Evolutionary conservation across 1,140 invertebrate species (phyloP).

Genomic region (Apocrypta bakeri): DNA sequence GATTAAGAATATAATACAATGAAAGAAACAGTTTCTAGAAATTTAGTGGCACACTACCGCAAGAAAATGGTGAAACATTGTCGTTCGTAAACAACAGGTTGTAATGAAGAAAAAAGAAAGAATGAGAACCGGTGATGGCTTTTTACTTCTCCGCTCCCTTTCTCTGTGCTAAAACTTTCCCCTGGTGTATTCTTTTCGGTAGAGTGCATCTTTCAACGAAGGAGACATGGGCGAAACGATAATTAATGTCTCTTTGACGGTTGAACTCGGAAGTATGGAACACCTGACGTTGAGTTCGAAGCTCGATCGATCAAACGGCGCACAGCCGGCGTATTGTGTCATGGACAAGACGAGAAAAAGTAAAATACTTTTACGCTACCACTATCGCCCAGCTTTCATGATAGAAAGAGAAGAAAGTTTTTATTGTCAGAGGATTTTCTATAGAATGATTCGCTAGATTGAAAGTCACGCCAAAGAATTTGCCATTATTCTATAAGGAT

Average conservation of each 20-base stretch:
- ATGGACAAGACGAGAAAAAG: conserved; percentile 33
- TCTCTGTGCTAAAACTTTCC: conserved; percentile 36
- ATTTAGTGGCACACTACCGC: neutral
- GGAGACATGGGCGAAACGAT: conserved; percentile 23
- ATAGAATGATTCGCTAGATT: neutral
- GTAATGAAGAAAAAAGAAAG: neutral
- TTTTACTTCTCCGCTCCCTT: conserved; percentile 6
- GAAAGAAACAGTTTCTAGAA: neutral
- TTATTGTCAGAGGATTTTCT: conserved; percentile 1
- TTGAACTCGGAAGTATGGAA: conserved; percentile 33
- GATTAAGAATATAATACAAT: neutral
- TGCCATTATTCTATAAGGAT: too few species aligned
- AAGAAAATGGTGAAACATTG: conserved; percentile 8
- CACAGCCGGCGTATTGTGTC: conserved; percentile 17
- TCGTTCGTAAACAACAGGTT: neutral
- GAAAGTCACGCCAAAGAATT: neutral
- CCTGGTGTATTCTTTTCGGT: conserved; percentile 34
- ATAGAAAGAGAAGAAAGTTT: conserved; percentile 1
- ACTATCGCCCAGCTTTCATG: neutral
- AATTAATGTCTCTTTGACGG: conserved; percentile 48
- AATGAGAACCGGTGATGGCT: neutral
- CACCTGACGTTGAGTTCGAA: conserved; percentile 41
- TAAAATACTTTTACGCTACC: conserved; percentile 29
- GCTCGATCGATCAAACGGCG: conserved; percentile 46
- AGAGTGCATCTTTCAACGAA: conserved; percentile 20